Percentiles rank a stretch among this genome's conserved stretches.
Evolutionary conservation across 35 echinoderm and acorn worm genomes (phyloP).

Genomic region (Apostichopus japonicus): DNA sequence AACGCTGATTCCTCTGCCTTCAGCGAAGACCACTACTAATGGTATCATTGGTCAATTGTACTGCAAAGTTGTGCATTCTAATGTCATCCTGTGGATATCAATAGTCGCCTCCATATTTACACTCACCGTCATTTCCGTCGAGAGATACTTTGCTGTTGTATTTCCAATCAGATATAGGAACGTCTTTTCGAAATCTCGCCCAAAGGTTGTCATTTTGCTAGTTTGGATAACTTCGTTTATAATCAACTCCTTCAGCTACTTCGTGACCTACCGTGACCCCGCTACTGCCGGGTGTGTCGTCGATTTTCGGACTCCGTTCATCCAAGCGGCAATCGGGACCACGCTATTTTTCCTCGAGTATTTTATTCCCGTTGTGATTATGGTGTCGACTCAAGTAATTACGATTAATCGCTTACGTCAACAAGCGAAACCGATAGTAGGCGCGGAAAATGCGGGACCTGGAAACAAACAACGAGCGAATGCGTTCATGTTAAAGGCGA

Average conservation of each 20-base stretch:
- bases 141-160: conserved; percentile 84
- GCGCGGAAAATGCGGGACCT: neutral
- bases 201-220: conserved; percentile 35
- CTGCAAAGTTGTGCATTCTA: conserved; percentile 71
- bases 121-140: conserved; percentile 73
- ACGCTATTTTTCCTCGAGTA: conserved; percentile 69
- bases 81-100: conserved; percentile 76
- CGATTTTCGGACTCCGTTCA: conserved; percentile 38
- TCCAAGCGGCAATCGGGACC: conserved; percentile 54
- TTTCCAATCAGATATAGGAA: conserved; percentile 73
- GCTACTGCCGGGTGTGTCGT: conserved; percentile 40
- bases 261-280: conserved; percentile 35
- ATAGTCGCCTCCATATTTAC: conserved; percentile 75
- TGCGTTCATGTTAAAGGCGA: conserved; percentile 58
- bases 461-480: conserved; percentile 19
- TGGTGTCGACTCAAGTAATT: conserved; percentile 64
- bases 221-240: conserved; percentile 66
- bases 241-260: conserved; percentile 57
- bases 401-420: conserved; percentile 67
- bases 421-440: conserved; percentile 38
- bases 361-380: conserved; percentile 81
- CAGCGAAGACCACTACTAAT: neutral
- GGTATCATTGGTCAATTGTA: conserved; percentile 73
- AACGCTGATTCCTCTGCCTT: conserved; percentile 69
- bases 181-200: conserved; percentile 55